Base-by-base conservation (phyloP, 2,888 invertebrate genomes). In the Achlya flavicornis region DNA sequence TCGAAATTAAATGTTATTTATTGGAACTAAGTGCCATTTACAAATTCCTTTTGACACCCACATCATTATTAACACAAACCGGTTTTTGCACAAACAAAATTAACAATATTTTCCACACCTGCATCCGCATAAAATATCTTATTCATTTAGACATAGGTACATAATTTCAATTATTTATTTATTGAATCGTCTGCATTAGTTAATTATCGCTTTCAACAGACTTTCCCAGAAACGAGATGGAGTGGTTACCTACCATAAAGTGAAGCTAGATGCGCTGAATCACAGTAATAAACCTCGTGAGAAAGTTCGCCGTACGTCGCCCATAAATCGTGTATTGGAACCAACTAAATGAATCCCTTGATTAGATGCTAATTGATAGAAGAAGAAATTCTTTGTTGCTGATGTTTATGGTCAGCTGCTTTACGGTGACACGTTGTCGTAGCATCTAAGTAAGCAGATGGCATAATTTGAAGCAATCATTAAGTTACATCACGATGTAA, bases 291-390 rank as follows among this genome's bases (percentile, higher is more conserved):
- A 79, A 79, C 75, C 73, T 80, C 88, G 89, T 91, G 92, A 88
- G 92, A 93, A 92, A 89, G 86, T 84, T 77, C 74, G 72, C 77
- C 74, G 78, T 75, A 76, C 70, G 71, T 64, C 74, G 81, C 78
- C 77, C 81, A 84, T 91, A 90, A 91, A 91, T 88, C 79, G 82
- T 86, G 69, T 81, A 85, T 85, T 84, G 73, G 80, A 80, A 80
- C 83, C 77, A 73, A 85, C 80, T 90, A 86, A 91, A 89, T 83
- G 88, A 85, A 84, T 83, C 85, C 83, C 83, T 90, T 90, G 87
- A 91, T 90, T 87, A 78, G 84, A 87, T 82, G 84, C 84, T 90
- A 88, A 92, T 91, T 88, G 87, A 89, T 76, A 86, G 84, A 81
- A 87, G 80, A 86, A 90, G 81, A 86, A 81, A 80, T 83, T 85